Conservation (phyloP, 1,140 invertebrate genomes). For the Tetramorium alpestre region DNA sequence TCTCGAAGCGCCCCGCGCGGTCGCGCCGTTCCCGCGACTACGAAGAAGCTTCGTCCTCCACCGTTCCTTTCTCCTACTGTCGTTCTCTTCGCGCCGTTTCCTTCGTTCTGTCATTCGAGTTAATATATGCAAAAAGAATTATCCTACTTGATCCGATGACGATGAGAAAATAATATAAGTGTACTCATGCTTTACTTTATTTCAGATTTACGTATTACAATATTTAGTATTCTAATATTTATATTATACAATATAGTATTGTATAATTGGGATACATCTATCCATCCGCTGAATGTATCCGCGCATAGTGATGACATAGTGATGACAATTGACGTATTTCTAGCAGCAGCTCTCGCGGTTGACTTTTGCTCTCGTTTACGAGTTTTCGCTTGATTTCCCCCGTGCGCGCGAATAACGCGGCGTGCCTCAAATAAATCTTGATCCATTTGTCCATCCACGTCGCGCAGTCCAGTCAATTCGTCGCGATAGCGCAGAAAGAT, state of each 20-base stretch:
- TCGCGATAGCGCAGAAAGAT: slow-evolving; percentile 52
- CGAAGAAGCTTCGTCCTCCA: slow-evolving; percentile 20
- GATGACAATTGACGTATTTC: background rate
- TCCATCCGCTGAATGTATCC: background rate
- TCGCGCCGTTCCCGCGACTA: background rate
- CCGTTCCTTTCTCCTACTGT: slow-evolving; percentile 24
- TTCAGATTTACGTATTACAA: background rate
- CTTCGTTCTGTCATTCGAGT: background rate
- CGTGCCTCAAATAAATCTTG: slow-evolving; percentile 51
- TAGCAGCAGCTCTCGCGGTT: background rate
- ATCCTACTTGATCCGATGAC: background rate
- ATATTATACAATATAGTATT: background rate
- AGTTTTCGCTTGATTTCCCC: slow-evolving; percentile 1
- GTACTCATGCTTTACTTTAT: background rate
- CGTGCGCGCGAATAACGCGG: background rate
- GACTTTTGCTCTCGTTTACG: background rate
- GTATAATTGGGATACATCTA: background rate
- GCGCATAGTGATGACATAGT: no score
- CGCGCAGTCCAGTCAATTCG: slow-evolving; percentile 45
- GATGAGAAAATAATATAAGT: background rate
- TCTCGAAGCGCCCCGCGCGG: slow-evolving; percentile 72
- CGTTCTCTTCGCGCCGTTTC: slow-evolving; percentile 18
- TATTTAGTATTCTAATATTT: background rate
- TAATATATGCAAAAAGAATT: background rate
- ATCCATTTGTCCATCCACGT: slow-evolving; percentile 55